Evolutionary conservation across 2,888 invertebrate species (phyloP), one percentile per base, ranked within the genome.

Genomic region (Melanchra persicariae): DNA sequence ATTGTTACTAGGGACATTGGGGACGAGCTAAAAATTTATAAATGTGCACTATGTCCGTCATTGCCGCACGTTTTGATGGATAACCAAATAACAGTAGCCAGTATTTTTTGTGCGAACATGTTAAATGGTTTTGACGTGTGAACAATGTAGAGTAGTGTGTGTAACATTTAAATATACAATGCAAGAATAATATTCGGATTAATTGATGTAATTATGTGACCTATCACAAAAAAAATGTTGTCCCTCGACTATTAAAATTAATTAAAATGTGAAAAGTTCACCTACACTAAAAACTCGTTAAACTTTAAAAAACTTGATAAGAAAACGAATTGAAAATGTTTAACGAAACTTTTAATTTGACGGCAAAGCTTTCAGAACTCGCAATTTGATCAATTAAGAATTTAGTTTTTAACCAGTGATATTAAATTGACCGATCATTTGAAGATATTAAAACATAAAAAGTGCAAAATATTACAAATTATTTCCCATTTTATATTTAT

Each of bases 121-220:
- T 19, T 43, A 24, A 70, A 52, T 51, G 43, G 17, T 8, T 70
- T 26, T 71, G 30, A 58, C 58, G 22, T 70, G 34, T 43, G 40
- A 19, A 1, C 12, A 59, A 10, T 19, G 3, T 6, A 6, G 19
- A 43, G 17, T 17, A 22, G 19, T 19, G 0, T 9, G 24, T n/a
- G 9, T 17, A 24, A 22, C 22, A 6, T 57, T 17, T 9, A 15
- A 52, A 22, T 8, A 19, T 9, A 47, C 2, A 6, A 6, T 0
- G 19, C 19, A 59, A 10, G 9, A 37, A 10, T 37, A 30, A 26
- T 0, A 22, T 30, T 43, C 47, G 2, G 1, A 65, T 15, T 0
- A 22, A 19, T 19, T 26, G 9, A 4, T 26, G 17, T 26, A 37
- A 12, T 26, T 37, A n/a, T n/a, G n/a, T n/a, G 0, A 30, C 37